phyloP scores from a whole-genome alignment of 2,113 vertebrate species.

The Caretta caretta region DNA sequence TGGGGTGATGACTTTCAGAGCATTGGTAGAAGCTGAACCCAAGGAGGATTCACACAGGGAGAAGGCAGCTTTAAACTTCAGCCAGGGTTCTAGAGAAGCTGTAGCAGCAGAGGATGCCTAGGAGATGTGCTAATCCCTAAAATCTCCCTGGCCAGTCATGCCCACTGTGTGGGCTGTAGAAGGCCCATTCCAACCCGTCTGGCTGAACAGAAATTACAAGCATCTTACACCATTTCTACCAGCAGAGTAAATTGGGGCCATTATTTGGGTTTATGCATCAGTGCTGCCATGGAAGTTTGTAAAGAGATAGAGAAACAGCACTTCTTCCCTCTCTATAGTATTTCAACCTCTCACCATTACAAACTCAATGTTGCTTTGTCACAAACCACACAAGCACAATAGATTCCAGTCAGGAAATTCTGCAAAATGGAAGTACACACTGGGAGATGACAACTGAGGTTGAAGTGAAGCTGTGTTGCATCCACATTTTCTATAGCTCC shows the following conservation, averaged over 20 bases:
- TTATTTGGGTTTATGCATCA: accelerated
- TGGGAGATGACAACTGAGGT: accelerated
- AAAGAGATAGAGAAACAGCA: neutral
- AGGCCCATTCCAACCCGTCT: neutral
- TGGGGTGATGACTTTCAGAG: neutral
- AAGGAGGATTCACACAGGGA: too few species aligned
- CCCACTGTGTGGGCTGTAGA: neutral
- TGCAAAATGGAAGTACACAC: neutral
- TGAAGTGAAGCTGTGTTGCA: neutral
- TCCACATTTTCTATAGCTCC: accelerated
- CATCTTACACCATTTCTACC: neutral
- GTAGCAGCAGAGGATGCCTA: accelerated
- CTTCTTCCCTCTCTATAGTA: neutral
- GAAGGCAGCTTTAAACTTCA: neutral
- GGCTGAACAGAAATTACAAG: too few species aligned
- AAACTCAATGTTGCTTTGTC: neutral
- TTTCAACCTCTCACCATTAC: neutral
- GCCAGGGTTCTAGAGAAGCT: neutral
- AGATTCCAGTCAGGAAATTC: neutral
- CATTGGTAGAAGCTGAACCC: neutral
- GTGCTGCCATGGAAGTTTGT: neutral
- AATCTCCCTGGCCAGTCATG: neutral
- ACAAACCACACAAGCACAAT: neutral
- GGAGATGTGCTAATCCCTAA: accelerated
- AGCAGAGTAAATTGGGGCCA: neutral